These are phyloP conservation scores for Abrostola tripartita DNA, from an alignment of 2,888 invertebrate species.

Conservation along the genomic window DNA sequence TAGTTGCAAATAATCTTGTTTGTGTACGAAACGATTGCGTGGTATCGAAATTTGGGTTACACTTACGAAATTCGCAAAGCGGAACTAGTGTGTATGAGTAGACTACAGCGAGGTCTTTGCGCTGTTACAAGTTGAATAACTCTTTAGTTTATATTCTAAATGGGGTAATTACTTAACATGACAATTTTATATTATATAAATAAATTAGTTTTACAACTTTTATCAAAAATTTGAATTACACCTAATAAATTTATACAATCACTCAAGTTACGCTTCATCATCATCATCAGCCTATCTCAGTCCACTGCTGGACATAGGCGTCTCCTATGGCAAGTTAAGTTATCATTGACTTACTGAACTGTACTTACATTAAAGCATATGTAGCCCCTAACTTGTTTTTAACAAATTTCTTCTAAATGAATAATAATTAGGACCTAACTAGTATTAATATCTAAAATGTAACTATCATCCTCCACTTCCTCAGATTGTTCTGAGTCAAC, in stretches of 20 bases:
- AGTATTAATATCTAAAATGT: neutral
- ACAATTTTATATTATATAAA: slow-evolving; percentile 2
- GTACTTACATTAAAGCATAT: neutral
- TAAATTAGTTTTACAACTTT: slow-evolving; percentile 6
- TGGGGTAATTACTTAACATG: slow-evolving; percentile 6
- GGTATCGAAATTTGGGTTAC: slow-evolving; percentile 30
- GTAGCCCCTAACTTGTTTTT: neutral
- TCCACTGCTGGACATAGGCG: too few species aligned
- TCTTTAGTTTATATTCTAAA: slow-evolving; percentile 10
- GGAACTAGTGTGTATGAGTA: slow-evolving; percentile 40
- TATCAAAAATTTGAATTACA: slow-evolving; percentile 14
- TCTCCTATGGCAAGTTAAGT: too few species aligned
- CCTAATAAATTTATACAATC: neutral
- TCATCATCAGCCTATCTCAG: too few species aligned
- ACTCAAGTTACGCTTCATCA: slow-evolving; percentile 3
- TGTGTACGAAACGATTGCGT: slow-evolving; percentile 31
- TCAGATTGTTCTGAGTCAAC: slow-evolving; percentile 26
- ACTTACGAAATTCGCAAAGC: slow-evolving; percentile 40
- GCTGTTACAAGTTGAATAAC: slow-evolving; percentile 23
- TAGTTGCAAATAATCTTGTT: slow-evolving; percentile 40
- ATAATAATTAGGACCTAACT: too few species aligned
- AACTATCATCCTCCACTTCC: slow-evolving; percentile 38
- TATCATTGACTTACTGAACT: neutral
- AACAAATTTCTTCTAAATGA: too few species aligned
- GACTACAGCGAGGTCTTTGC: slow-evolving; percentile 8